Evolutionary conservation across 2,888 invertebrate genomes (phyloP).

Genomic region (Holacanthella duospinosa): DNA sequence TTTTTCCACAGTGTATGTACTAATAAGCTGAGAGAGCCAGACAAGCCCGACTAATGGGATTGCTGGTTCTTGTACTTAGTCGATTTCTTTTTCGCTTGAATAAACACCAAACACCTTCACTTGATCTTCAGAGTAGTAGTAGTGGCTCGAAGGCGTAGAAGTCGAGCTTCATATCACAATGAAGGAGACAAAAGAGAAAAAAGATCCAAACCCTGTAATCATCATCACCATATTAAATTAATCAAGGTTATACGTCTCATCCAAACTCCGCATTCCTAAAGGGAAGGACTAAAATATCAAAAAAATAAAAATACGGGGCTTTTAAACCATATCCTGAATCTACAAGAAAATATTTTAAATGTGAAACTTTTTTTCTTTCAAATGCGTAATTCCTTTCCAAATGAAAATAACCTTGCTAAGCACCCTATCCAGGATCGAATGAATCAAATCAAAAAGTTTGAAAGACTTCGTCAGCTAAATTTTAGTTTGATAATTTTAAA

Average conservation of each 20-base stretch:
- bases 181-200: not conserved
- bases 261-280: not conserved
- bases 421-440: not conserved
- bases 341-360: too few relatives aligned
- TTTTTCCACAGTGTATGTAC: not conserved
- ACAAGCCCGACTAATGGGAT: not conserved
- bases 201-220: constrained; percentile 2
- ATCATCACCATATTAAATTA: constrained; percentile 3
- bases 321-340: not conserved
- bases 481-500: too few relatives aligned
- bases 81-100: not conserved
- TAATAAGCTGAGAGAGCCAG: not conserved
- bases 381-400: too few relatives aligned
- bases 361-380: too few relatives aligned
- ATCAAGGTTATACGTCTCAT: constrained; percentile 3
- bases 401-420: too few relatives aligned
- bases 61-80: not conserved
- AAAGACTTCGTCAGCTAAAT: too few relatives aligned
- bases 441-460: not conserved
- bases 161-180: not conserved
- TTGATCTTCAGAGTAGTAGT: constrained; percentile 2
- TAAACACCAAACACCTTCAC: not conserved
- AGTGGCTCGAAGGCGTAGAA: constrained; percentile 1
- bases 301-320: not conserved
- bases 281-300: not conserved